A percentile compares a stretch with the other conserved stretches of the same genome.
Evolutionary conservation across 2,888 invertebrate species (phyloP).

Genomic region (Syrista parreyssii): DNA sequence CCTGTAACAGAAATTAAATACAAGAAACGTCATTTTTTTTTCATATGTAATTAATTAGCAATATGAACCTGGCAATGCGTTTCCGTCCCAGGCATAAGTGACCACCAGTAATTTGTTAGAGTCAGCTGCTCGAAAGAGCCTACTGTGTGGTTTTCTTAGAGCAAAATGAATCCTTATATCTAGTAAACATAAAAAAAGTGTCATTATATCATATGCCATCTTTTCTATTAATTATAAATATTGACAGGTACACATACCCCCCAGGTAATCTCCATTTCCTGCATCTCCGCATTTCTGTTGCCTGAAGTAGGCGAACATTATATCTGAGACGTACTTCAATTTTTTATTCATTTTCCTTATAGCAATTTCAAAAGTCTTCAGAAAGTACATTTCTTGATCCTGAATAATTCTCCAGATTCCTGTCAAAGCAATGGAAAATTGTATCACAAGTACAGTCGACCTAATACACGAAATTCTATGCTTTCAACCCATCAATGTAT

Average conservation of each 20-base stretch:
- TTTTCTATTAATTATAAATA: conserved; percentile 1
- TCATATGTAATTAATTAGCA: background rate
- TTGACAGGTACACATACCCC: conserved; percentile 39
- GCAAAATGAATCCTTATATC: conserved; percentile 63
- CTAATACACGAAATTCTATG: background rate
- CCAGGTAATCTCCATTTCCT: conserved; percentile 65
- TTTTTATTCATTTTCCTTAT: conserved; percentile 67
- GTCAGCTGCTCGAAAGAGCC: conserved; percentile 49
- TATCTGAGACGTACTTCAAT: conserved; percentile 71
- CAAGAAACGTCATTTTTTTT: background rate
- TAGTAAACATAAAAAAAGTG: conserved; percentile 17
- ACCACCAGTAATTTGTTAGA: conserved; percentile 69
- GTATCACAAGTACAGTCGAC: background rate
- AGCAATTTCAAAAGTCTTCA: conserved; percentile 74
- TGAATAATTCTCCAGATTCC: conserved; percentile 75
- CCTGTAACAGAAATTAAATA: conserved; percentile 59
- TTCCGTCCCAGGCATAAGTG: conserved; percentile 80
- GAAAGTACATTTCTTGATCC: conserved; percentile 74
- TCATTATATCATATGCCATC: background rate
- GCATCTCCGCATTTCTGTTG: conserved; percentile 66
- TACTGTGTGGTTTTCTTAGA: conserved; percentile 58
- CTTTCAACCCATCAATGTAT: too few relatives aligned
- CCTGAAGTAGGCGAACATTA: conserved; percentile 76
- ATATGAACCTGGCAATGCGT: conserved; percentile 71
- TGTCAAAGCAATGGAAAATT: conserved; percentile 46